Conservation (phyloP, 2,888 invertebrate species). For the Platerodrilus igneus region DNA sequence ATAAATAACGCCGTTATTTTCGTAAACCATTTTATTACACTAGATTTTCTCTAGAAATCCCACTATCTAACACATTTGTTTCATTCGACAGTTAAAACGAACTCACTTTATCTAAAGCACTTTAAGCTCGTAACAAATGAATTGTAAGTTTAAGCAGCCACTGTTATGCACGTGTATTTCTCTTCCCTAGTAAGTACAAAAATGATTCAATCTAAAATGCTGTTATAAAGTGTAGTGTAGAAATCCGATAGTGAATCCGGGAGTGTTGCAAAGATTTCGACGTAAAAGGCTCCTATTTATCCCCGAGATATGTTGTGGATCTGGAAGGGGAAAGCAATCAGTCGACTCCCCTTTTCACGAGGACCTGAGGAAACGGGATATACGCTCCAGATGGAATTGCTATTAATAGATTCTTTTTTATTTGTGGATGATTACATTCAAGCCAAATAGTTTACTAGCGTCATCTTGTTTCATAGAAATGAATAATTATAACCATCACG, state of each 20-base stretch:
- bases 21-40: no score
- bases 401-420: slow-evolving; percentile 25
- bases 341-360: slow-evolving; percentile 30
- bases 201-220: slow-evolving; percentile 23
- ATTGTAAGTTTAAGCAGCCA: slow-evolving; percentile 12
- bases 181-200: no score
- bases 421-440: slow-evolving; percentile 21
- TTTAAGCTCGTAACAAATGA: slow-evolving; percentile 15
- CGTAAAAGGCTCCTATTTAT: slow-evolving; percentile 44
- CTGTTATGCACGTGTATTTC: slow-evolving; percentile 18
- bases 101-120: slow-evolving; percentile 19
- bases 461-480: neutral
- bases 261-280: slow-evolving; percentile 29
- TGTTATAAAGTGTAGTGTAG: slow-evolving; percentile 23
- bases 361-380: slow-evolving; percentile 22
- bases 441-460: slow-evolving; percentile 23
- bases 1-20: no score
- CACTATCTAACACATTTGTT: slow-evolving; percentile 18
- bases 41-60: no score
- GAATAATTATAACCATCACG: neutral
- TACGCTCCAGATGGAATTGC: slow-evolving; percentile 23
- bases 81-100: slow-evolving; percentile 16
- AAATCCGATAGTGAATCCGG: slow-evolving; percentile 24
- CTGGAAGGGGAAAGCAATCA: slow-evolving; percentile 45
- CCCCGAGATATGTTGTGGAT: slow-evolving; percentile 45